Base-by-base conservation (phyloP, 2,113 vertebrate genomes). In the Prochilodus magdalenae region DNA sequence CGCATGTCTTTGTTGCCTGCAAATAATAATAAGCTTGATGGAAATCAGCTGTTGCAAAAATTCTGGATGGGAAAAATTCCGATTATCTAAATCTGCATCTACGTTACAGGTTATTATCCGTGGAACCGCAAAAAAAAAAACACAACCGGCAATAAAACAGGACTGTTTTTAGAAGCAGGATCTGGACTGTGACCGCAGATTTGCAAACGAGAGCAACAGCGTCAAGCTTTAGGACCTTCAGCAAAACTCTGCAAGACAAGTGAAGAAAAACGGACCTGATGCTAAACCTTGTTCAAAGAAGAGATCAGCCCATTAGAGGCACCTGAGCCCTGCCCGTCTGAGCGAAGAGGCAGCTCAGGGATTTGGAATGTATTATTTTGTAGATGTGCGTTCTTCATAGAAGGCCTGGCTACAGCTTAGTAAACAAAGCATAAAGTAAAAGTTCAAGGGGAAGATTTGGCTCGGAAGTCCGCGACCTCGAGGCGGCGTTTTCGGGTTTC, bases 351-450 rank as follows among this genome's bases (percentile, higher is more conserved):
- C 81, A 85, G 85, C 86, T 88, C 77, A 83, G 91, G 89, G 90
- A 80, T 88, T 91, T 89, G 91, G 91, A 93, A 94, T 93, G 93
- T 94, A 93, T 94, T 90, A 90, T 94, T 93, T 88, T 94, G 90
- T 92, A 91, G 90, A 91, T 91, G 89, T 91, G 90, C 77, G 88
- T 90, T 90, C 90, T 53, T 53, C 90, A 91, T 87, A 84, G 83
- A 92, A 79, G 86, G 89, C 84, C 90, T 84, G 33, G 89, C 92
- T 90, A 90, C 62, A 57, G 85, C 82, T 91, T 91, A 91, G 90
- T 89, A 89, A 91, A 53, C 60, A 26, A 53, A 66, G 49, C 55
- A 47, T 73, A 47, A 77, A 70, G 67, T 26, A 70, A 55, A 70
- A 74, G 6, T 73, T n/a, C 11, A 76, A 40, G 15, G 80, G 40